phyloP scores from a whole-genome alignment of 92 coral and sea anemone genomes.

The Bergia puertoricense region DNA sequence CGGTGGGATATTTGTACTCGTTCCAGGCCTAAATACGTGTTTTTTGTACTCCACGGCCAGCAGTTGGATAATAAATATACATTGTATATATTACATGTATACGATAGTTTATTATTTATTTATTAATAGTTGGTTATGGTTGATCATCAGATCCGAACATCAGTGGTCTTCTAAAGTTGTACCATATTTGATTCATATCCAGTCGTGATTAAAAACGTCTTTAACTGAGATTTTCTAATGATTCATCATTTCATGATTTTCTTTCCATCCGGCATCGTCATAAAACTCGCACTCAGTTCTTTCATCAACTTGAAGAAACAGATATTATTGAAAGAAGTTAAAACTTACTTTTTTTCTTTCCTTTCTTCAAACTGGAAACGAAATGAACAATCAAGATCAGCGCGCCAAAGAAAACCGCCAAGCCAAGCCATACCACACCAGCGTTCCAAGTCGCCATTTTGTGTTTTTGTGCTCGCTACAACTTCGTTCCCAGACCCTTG shows the following conservation, averaged over 20 bases:
- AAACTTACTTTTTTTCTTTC: conserved; percentile 61
- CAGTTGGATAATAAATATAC: too few relatives aligned
- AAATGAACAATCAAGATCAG: conserved; percentile 69
- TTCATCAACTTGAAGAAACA: not conserved
- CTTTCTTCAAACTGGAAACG: conserved; percentile 59
- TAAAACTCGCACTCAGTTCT: not conserved
- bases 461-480: not conserved
- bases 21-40: too few relatives aligned
- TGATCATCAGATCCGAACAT: too few relatives aligned
- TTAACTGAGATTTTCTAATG: not conserved
- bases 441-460: conserved; percentile 85
- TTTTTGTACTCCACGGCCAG: too few relatives aligned
- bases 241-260: conserved; percentile 7
- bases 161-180: too few relatives aligned
- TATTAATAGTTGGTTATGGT: too few relatives aligned
- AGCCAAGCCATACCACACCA: conserved; percentile 75
- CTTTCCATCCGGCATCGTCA: too few relatives aligned
- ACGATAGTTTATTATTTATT: too few relatives aligned
- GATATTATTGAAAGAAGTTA: not conserved
- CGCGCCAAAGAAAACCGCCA: conserved; percentile 78
- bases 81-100: too few relatives aligned
- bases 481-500: not conserved
- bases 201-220: not conserved
- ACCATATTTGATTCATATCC: too few relatives aligned
- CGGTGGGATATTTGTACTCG: too few relatives aligned